Evolutionary conservation across 2,113 vertebrate genomes (phyloP), one percentile per base, ranked within the genome.

Genomic region (Junco hyemalis): DNA sequence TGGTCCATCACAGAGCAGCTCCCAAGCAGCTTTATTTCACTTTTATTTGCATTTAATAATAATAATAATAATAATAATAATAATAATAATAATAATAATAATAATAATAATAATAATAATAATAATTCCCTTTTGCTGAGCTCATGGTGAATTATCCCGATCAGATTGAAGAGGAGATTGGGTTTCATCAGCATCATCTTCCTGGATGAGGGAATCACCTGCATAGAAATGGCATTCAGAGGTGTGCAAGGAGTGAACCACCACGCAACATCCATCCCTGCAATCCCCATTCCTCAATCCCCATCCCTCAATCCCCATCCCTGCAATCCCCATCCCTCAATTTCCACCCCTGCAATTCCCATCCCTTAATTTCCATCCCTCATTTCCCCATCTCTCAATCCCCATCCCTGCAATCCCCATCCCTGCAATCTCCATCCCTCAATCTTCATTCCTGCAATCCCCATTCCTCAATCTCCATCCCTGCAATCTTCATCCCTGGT

Each of bases 41-140:
- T 91, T 76, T 45, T 76, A 88, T 93, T 96, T 76, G 69, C 36
- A 40, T 40, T 14, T 40, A 40, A 40, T 40, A 40, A 40, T 40
- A 40, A 40, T 40, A 40, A 40, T 40, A 14, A 40, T 40, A 14
- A 40, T 40, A 40, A 40, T 40, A 40, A 40, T 40, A 40, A 40
- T 40, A 40, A 40, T 40, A 40, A 40, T 40, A 40, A 40, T 40
- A 40, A 40, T 40, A 40, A 40, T 40, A 40, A 40, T 40, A 40
- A 40, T 40, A 40, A 40, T 40, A 40, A 40, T n/a, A 38, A 38
- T 77, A 80, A 82, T 68, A 93, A 81, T 64, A 93, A 83, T 66
- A 94, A 91, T 74, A 77, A 95, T 38, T 87, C 83, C 48, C 47
- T 80, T 90, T 57, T 50, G 73, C 90, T 87, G 36, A 35, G 57